A percentile compares a stretch with the other conserved stretches of the same genome.
Conservation (phyloP, 2,113 vertebrate genomes). For the Ciconia maguari region DNA sequence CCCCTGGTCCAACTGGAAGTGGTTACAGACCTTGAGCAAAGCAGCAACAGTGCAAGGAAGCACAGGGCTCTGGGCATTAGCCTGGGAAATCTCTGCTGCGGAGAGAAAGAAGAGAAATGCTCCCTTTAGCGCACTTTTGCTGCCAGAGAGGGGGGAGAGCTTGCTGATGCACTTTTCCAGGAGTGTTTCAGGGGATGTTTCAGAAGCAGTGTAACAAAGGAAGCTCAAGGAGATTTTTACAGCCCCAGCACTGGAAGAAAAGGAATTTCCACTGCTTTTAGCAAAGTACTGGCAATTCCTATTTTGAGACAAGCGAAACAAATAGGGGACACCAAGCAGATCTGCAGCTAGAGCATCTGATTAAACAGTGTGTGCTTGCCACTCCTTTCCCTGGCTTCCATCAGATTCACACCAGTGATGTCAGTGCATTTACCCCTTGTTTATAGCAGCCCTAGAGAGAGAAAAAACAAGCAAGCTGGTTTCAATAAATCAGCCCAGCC, state of each 20-base stretch:
- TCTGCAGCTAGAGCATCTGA: not conserved
- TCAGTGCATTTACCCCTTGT: not conserved
- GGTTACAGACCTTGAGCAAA: not conserved
- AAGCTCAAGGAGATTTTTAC: not conserved
- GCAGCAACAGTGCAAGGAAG: not conserved
- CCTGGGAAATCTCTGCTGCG: not conserved
- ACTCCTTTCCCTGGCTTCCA: not conserved
- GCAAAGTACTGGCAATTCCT: not conserved
- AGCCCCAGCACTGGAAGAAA: not conserved
- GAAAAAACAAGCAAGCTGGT: not conserved
- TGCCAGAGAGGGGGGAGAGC: not conserved
- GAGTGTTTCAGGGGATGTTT: not conserved
- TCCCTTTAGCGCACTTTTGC: not conserved
- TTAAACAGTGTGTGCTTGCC: not conserved
- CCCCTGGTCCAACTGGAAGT: not conserved
- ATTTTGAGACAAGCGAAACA: not conserved
- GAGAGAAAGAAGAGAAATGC: not conserved
- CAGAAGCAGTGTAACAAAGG: not conserved
- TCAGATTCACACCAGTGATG: not conserved
- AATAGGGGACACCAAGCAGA: not conserved
- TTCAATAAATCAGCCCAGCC: not conserved
- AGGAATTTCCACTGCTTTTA: not conserved
- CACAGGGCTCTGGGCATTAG: not conserved
- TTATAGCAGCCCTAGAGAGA: not conserved
- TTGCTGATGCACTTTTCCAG: not conserved